These are phyloP conservation scores for Herpetotheres cachinnans DNA, from an alignment of 2,113 vertebrate species.

Conservation along the genomic window DNA sequence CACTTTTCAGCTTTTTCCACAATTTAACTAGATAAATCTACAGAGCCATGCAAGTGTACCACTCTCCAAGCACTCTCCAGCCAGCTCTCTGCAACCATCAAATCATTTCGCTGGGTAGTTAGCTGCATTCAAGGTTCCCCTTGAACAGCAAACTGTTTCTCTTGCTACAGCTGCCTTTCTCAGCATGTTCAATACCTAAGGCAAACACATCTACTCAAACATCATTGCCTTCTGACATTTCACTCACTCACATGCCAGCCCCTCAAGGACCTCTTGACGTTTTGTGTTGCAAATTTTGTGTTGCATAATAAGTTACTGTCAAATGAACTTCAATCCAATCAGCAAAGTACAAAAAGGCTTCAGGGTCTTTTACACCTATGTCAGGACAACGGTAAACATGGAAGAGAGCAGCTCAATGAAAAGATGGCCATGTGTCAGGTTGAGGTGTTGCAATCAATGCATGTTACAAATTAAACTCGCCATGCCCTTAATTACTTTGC, in stretches of 20 bases:
- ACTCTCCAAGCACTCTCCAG: neutral
- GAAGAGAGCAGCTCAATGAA: neutral
- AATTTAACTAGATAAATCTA: fast-evolving
- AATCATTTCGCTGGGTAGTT: fast-evolving
- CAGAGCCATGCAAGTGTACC: too few relatives aligned
- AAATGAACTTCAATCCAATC: neutral
- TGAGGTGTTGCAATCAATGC: neutral
- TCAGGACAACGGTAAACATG: fast-evolving
- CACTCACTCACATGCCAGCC: neutral
- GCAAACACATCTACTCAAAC: neutral
- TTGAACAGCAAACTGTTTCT: neutral
- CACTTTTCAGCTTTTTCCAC: neutral
- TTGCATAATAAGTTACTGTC: neutral
- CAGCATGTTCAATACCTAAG: fast-evolving
- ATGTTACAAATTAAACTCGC: neutral
- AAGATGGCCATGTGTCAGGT: neutral
- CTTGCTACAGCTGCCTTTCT: neutral
- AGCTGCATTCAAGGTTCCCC: neutral
- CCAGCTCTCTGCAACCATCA: fast-evolving
- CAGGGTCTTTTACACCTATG: fast-evolving
- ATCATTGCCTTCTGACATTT: neutral
- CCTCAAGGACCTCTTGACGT: neutral
- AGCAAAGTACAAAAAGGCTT: neutral
- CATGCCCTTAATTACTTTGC: fast-evolving
- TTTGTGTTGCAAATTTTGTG: neutral